Percentiles rank a stretch among this genome's conserved stretches.
Conservation (phyloP, 2,888 invertebrate species). For the Megaustenia siamemsis region DNA sequence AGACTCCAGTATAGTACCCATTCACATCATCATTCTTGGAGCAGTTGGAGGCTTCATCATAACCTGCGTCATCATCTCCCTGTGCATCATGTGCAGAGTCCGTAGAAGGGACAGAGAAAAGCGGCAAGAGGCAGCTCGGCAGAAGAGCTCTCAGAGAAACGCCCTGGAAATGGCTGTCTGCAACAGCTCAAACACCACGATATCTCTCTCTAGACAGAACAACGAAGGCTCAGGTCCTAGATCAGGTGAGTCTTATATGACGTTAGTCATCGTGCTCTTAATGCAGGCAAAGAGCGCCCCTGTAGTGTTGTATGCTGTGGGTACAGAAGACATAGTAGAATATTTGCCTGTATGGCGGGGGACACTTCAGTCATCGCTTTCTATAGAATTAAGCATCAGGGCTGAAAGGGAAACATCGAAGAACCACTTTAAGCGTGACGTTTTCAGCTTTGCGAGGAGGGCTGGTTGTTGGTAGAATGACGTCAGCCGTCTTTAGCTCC, state of each 20-base stretch:
- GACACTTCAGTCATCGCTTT: too few relatives aligned
- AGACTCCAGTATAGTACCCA: constrained; percentile 56
- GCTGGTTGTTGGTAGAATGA: too few relatives aligned
- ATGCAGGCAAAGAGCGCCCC: too few relatives aligned
- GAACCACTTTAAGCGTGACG: too few relatives aligned
- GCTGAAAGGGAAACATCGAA: too few relatives aligned
- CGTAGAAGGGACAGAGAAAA: constrained; percentile 60
- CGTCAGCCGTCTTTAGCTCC: too few relatives aligned
- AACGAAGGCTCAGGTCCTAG: constrained; percentile 37
- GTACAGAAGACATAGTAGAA: too few relatives aligned
- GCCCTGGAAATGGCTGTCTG: constrained; percentile 65
- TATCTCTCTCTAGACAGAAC: constrained; percentile 51
- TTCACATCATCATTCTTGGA: constrained; percentile 72
- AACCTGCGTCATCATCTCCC: constrained; percentile 66
- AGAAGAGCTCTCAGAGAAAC: constrained; percentile 57
- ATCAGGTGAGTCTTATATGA: constrained; percentile 15
- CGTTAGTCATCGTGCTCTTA: too few relatives aligned
- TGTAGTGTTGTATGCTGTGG: too few relatives aligned
- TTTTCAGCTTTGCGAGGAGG: too few relatives aligned
- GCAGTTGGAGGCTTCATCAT: constrained; percentile 73
- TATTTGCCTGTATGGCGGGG: too few relatives aligned
- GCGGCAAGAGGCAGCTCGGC: constrained; percentile 56
- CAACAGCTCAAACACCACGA: constrained; percentile 61
- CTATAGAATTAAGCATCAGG: too few relatives aligned
- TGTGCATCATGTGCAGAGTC: constrained; percentile 70